Evolutionary conservation across 2,113 vertebrate species (phyloP), one percentile per base, ranked within the genome.

Genomic region (Hippocampus comes): DNA sequence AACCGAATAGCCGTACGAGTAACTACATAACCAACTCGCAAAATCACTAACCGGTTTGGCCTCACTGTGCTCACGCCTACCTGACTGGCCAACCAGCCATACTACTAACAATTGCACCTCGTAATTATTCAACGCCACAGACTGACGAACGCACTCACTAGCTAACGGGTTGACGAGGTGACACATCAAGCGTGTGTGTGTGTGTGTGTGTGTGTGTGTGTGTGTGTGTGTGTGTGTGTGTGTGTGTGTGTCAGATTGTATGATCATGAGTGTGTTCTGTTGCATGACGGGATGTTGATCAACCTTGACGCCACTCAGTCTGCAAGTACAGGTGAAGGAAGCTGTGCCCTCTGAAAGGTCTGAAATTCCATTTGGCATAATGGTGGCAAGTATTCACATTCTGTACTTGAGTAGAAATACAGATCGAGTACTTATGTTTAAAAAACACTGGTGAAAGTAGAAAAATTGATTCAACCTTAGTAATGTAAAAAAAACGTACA

Each of bases 221-320:
- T 38, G 30, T 34, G 30, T 34, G 4, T 30, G 30, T 34, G 30
- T 34, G 30, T 27, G 30, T 34, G 30, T 34, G 30, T 30, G 63
- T 68, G 48, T n/a, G 21, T 23, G 21, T 10, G 21, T 56, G 53
- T 5, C 6, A 5, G 17, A 18, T 51, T 51, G 53, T 38, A 48
- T 64, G 51, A 56, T 55, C 30, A 21, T 61, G 2, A 23, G 23
- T 59, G 76, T 55, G 73, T 49, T 2, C n/a, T 65, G 49, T 68
- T 66, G 64, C 64, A 66, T 57, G 46, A 48, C 38, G 49, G 61
- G 49, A 73, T 73, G 73, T 56, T 48, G 74, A 72, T 73, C 80
- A 82, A 71, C 77, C 73, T 83, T 69, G 85, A 70, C 77, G 76
- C 66, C 56, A 27, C 55, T 67, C 61, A 30, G 38, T 76, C 15